Conservation (phyloP, 2,888 invertebrate genomes). For the Epinotia demarniana region DNA sequence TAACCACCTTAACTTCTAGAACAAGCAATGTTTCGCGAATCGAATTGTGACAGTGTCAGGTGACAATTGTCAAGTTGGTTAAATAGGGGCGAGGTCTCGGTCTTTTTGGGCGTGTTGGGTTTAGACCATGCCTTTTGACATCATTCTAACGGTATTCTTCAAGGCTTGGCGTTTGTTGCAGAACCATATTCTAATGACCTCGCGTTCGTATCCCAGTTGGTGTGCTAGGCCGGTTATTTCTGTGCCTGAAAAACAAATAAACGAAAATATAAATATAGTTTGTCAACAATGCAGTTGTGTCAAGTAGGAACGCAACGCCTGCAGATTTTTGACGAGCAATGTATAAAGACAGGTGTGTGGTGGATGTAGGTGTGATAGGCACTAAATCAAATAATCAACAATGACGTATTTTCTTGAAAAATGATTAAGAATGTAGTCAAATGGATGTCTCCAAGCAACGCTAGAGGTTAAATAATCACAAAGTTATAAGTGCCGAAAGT, state of each 20-base stretch:
- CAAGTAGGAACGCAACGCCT: not conserved
- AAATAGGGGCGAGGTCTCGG: no score
- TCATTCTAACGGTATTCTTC: constrained; percentile 98
- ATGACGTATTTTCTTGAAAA: no score
- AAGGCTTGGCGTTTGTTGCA: constrained; percentile 99
- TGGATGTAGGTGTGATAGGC: no score
- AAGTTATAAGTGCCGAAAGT: no score
- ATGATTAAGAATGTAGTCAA: no score
- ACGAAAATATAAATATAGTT: not conserved
- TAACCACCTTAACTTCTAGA: no score
- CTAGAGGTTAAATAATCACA: no score
- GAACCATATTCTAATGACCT: constrained; percentile 99
- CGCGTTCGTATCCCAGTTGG: constrained; percentile 97
- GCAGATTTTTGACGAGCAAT: not conserved
- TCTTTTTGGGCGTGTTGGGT: constrained; percentile 37
- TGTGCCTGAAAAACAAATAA: constrained; percentile 88
- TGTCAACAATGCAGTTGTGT: not conserved
- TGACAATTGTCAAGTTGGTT: no score
- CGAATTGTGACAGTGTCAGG: no score
- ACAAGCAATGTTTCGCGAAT: no score
- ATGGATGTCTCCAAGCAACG: no score
- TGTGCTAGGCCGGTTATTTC: constrained; percentile 98
- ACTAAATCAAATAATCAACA: no score
- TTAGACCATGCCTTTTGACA: constrained; percentile 94
- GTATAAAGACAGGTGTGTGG: not conserved